Percentiles rank a stretch among this genome's conserved stretches.
Conservation (phyloP, 1,140 invertebrate genomes). For the Pollicipes pollicipes region DNA sequence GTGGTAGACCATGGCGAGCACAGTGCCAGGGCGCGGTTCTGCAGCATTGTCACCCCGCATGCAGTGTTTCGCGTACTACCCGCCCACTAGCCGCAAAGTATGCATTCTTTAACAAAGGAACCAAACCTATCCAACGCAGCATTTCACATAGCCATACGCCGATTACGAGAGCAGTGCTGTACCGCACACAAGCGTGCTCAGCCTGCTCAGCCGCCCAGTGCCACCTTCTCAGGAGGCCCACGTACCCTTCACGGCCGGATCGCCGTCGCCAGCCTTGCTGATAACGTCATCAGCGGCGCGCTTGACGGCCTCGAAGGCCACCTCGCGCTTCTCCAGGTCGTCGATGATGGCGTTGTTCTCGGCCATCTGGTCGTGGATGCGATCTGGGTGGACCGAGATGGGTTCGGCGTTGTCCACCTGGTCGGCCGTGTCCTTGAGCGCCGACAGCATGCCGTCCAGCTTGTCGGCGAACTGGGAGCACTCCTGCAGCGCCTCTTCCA, state of each 20-base stretch:
- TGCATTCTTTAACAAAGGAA: too few relatives aligned
- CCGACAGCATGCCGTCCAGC: constrained; percentile 88
- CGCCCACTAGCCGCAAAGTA: too few relatives aligned
- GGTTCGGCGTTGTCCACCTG: constrained; percentile 75
- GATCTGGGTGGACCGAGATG: constrained; percentile 82
- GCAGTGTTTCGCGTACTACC: too few relatives aligned
- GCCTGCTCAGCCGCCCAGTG: too few relatives aligned
- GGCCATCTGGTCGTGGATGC: constrained; percentile 82
- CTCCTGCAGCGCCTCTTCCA: constrained; percentile 74
- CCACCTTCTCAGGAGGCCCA: too few relatives aligned
- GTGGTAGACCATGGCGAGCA: too few relatives aligned
- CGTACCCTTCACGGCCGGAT: constrained; percentile 49
- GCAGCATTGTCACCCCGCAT: too few relatives aligned
- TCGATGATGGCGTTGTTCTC: constrained; percentile 80
- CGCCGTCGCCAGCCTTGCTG: constrained; percentile 71
- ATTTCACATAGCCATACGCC: too few relatives aligned
- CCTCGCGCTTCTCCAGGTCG: constrained; percentile 73
- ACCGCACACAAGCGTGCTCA: too few relatives aligned
- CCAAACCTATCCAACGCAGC: too few relatives aligned
- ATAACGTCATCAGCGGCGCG: constrained; percentile 84
- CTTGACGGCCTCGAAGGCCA: constrained; percentile 80
- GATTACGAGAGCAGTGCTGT: too few relatives aligned
- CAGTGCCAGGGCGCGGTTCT: too few relatives aligned
- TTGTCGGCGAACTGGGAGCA: constrained; percentile 76
- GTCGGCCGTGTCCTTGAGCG: constrained; percentile 71